phyloP scores from a whole-genome alignment of 2,113 vertebrate species.

The Pterophyllum scalare region DNA sequence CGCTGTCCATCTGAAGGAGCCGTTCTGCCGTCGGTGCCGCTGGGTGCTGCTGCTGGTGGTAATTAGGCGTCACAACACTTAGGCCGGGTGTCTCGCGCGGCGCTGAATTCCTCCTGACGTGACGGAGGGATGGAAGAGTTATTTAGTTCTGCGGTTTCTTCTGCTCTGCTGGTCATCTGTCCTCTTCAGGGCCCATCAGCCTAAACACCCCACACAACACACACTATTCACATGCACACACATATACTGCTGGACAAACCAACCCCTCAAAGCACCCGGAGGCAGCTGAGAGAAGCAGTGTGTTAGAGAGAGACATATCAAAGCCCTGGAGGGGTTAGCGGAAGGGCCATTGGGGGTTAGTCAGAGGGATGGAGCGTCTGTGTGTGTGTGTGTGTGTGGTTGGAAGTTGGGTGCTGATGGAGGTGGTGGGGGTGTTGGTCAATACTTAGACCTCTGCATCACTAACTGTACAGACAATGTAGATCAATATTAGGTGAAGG shows the following conservation, averaged over 20 bases:
- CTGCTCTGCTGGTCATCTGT: slow-evolving; percentile 80
- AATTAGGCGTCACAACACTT: slow-evolving; percentile 82
- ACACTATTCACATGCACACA: background rate
- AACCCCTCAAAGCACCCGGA: slow-evolving; percentile 34
- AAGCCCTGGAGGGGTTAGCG: slow-evolving; percentile 51
- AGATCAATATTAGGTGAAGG: slow-evolving; percentile 79
- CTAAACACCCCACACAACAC: slow-evolving; percentile 55
- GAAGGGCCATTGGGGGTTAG: slow-evolving; percentile 26
- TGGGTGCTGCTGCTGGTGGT: slow-evolving; percentile 73
- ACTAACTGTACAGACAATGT: slow-evolving; percentile 77
- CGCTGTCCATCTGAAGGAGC: slow-evolving; percentile 60
- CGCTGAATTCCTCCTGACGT: slow-evolving; percentile 74
- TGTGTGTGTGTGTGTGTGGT: slow-evolving; percentile 18
- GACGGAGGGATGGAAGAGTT: slow-evolving; percentile 74
- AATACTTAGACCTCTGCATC: slow-evolving; percentile 70
- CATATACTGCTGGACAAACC: slow-evolving; percentile 17
- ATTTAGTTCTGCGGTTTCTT: slow-evolving; percentile 73
- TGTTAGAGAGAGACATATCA: slow-evolving; percentile 60
- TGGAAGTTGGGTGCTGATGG: slow-evolving; percentile 4
- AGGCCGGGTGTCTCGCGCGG: slow-evolving; percentile 60
- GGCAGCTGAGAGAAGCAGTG: slow-evolving; percentile 55
- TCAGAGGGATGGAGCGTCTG: slow-evolving; percentile 17
- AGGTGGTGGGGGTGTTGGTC: slow-evolving; percentile 44
- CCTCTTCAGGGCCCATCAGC: slow-evolving; percentile 73
- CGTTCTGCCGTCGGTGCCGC: slow-evolving; percentile 58